phyloP scores from a whole-genome alignment of 2,113 vertebrate genomes.

The Gymnarchus niloticus region DNA sequence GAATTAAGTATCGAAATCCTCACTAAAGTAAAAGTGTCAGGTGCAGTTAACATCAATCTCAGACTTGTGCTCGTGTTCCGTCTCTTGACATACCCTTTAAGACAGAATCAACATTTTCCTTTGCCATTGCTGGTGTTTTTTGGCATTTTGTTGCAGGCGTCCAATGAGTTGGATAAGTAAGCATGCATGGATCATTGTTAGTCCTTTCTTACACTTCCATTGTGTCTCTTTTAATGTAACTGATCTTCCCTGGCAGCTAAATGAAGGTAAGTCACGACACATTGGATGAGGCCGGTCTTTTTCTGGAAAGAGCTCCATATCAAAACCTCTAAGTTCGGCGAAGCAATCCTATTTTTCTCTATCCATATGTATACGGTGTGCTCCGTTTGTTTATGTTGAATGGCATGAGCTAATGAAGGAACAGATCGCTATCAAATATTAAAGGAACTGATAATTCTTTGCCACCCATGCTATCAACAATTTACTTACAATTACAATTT shows the following conservation, averaged over 20 bases:
- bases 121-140: constrained; percentile 3
- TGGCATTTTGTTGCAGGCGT: neutral
- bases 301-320: neutral
- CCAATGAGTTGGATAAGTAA: neutral
- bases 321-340: neutral
- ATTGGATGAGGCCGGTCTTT: neutral
- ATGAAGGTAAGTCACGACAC: neutral
- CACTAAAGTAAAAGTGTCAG: constrained; percentile 9
- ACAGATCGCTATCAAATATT: neutral
- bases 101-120: constrained; percentile 6
- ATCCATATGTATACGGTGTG: neutral
- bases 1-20: constrained; percentile 7
- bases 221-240: neutral
- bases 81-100: constrained; percentile 13
- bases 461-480: neutral
- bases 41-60: constrained; percentile 7
- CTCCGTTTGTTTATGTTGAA: neutral
- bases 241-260: constrained; percentile 9
- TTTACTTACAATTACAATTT: neutral
- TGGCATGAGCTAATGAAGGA: neutral
- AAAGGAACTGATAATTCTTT: neutral
- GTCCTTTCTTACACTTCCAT: neutral
- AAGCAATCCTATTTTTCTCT: neutral
- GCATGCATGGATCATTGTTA: neutral
- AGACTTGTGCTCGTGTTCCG: neutral